Evolutionary conservation across 2,113 vertebrate genomes (phyloP).

Genomic region (Colossoma macropomum): DNA sequence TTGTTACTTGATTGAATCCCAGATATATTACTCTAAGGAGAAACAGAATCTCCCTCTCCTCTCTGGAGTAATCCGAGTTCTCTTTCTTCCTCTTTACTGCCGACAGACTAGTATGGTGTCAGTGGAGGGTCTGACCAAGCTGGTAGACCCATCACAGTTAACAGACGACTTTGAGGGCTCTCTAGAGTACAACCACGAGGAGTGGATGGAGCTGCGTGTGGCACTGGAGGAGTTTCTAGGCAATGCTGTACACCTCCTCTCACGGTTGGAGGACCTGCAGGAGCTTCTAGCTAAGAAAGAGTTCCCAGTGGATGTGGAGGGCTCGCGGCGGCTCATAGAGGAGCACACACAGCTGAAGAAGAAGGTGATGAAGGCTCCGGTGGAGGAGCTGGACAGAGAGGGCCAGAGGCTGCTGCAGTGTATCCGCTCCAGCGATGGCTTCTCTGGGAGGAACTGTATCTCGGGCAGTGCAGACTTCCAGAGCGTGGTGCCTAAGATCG

Average conservation of each 20-base stretch:
- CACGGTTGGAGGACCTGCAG: slow-evolving; percentile 93
- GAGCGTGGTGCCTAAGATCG: slow-evolving; percentile 96
- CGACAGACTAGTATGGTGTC: slow-evolving; percentile 96
- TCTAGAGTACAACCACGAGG: slow-evolving; percentile 96
- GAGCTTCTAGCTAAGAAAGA: slow-evolving; percentile 95
- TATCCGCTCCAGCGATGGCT: slow-evolving; percentile 93
- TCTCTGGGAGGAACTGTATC: slow-evolving; percentile 95
- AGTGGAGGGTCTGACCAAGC: slow-evolving; percentile 93
- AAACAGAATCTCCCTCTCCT: background rate
- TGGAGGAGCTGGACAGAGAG: slow-evolving; percentile 95
- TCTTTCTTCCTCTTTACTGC: background rate
- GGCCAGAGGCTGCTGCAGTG: slow-evolving; percentile 95
- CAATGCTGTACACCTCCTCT: slow-evolving; percentile 92
- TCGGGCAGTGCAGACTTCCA: slow-evolving; percentile 98
- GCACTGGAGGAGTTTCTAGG: slow-evolving; percentile 96
- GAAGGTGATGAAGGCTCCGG: slow-evolving; percentile 96
- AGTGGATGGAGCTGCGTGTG: slow-evolving; percentile 94
- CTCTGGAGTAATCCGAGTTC: background rate
- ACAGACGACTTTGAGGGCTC: slow-evolving; percentile 97
- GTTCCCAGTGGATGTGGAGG: slow-evolving; percentile 95
- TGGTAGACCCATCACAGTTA: slow-evolving; percentile 97
- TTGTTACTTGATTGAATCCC: background rate
- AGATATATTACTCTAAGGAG: background rate
- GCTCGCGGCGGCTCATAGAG: slow-evolving; percentile 92
- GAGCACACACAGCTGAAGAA: slow-evolving; percentile 97